Conservation (phyloP, 2,797 vertebrate genomes). For the Coregonus ussuriensis region DNA sequence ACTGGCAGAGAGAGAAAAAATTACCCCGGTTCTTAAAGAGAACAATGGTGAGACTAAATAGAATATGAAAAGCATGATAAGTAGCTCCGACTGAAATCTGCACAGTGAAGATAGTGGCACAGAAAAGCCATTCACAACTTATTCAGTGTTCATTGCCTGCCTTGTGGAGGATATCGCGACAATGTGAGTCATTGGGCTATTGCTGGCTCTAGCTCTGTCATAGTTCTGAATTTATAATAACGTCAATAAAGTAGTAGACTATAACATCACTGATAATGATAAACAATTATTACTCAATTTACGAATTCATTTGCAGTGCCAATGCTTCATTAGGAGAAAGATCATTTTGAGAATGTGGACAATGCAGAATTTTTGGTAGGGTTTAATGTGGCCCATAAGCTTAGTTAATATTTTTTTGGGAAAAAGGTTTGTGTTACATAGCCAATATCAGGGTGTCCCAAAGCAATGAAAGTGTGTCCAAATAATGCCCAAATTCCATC, state of each 20-base stretch:
- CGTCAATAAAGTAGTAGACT: not conserved
- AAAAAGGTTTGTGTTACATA: not conserved
- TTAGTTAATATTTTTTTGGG: too few species aligned
- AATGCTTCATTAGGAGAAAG: not conserved
- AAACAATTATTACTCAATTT: not conserved
- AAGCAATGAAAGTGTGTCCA: not conserved
- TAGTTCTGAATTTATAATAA: not conserved
- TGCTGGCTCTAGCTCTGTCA: not conserved
- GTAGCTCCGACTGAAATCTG: constrained; percentile 26
- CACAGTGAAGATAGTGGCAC: not conserved
- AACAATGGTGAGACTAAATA: constrained; percentile 63
- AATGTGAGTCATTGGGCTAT: not conserved
- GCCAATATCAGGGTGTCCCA: not conserved
- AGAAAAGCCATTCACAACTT: constrained; percentile 3
- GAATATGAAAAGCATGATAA: constrained; percentile 47
- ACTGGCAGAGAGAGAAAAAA: constrained; percentile 34
- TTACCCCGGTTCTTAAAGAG: constrained; percentile 51
- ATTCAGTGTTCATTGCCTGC: not conserved
- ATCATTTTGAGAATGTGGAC: not conserved
- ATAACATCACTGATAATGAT: not conserved
- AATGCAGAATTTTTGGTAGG: not conserved
- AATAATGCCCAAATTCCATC: not conserved
- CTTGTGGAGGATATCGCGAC: not conserved
- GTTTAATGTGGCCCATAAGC: not conserved
- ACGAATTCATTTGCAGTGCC: not conserved